A percentile compares a stretch with the other conserved stretches of the same genome.
These are phyloP conservation scores for Anolis sagrei DNA, from an alignment of 2,113 vertebrate genomes.

Conservation along the genomic window DNA sequence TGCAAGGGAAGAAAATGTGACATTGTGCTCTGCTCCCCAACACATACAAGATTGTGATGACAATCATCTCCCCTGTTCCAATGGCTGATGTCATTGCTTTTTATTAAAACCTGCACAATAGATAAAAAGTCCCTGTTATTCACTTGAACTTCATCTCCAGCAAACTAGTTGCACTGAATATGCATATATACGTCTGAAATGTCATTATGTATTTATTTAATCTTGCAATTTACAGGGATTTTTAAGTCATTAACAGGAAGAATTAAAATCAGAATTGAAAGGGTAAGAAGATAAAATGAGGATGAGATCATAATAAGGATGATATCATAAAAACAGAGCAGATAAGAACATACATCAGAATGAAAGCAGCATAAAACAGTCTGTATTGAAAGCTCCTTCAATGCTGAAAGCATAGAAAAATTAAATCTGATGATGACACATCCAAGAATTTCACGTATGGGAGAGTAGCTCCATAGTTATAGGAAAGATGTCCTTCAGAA, in stretches of 20 bases:
- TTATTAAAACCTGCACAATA: no score
- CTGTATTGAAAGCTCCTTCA: not conserved
- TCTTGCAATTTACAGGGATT: no score
- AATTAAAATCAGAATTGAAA: no score
- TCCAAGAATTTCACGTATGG: not conserved
- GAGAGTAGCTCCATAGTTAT: not conserved
- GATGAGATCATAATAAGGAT: no score
- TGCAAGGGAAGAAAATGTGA: not conserved
- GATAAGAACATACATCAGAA: not conserved
- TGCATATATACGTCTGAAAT: no score
- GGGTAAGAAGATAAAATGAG: no score
- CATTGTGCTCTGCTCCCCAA: not conserved
- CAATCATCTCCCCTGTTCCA: not conserved
- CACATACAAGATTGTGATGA: not conserved
- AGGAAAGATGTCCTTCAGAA: not conserved
- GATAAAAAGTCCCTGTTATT: no score
- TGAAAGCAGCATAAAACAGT: not conserved
- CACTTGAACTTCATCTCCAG: no score
- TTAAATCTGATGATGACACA: not conserved
- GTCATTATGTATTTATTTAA: no score
- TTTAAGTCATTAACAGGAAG: no score
- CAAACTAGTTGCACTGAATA: no score
- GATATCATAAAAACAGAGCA: no score
- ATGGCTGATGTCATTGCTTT: not conserved
- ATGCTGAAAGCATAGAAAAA: not conserved